Conservation (phyloP, 2,797 vertebrate species). For the Huso huso region DNA sequence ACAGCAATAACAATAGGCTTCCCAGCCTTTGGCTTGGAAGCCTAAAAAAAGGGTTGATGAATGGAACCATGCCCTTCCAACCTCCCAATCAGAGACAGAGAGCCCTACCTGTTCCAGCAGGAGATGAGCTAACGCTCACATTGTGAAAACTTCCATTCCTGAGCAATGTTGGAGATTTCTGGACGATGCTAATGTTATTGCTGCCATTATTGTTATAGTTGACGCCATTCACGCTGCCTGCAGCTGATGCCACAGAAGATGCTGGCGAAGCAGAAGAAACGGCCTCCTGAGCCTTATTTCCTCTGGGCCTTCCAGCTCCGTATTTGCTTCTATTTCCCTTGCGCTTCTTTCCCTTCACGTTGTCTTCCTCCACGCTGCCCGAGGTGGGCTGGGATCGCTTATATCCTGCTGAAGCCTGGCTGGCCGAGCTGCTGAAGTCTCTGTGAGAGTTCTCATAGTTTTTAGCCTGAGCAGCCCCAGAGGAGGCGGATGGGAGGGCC, state of each 20-base stretch:
- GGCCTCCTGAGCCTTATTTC: constrained; percentile 75
- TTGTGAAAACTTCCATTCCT: constrained; percentile 92
- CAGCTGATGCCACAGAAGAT: constrained; percentile 67
- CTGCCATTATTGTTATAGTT: constrained; percentile 39
- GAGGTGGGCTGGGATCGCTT: constrained; percentile 78
- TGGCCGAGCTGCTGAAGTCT: constrained; percentile 64
- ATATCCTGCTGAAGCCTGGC: constrained; percentile 72
- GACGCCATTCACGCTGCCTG: constrained; percentile 57
- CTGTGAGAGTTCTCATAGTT: constrained; percentile 83
- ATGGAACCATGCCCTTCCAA: too few species aligned
- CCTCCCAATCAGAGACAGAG: neutral
- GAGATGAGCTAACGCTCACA: constrained; percentile 76
- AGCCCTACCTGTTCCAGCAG: constrained; percentile 76
- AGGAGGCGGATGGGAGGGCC: constrained; percentile 70
- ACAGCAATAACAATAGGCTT: too few species aligned
- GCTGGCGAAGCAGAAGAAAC: constrained; percentile 68
- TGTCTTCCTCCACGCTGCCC: constrained; percentile 66
- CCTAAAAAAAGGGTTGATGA: too few species aligned
- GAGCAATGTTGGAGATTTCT: constrained; percentile 90
- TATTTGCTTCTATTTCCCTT: constrained; percentile 53
- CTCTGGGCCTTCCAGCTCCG: constrained; percentile 84
- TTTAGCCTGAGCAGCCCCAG: constrained; percentile 74
- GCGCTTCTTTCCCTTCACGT: constrained; percentile 82
- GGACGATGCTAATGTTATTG: constrained; percentile 52
- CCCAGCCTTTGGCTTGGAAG: too few species aligned